Conservation (phyloP, 2,888 invertebrate species). For the Neoaliturus tenellus region DNA sequence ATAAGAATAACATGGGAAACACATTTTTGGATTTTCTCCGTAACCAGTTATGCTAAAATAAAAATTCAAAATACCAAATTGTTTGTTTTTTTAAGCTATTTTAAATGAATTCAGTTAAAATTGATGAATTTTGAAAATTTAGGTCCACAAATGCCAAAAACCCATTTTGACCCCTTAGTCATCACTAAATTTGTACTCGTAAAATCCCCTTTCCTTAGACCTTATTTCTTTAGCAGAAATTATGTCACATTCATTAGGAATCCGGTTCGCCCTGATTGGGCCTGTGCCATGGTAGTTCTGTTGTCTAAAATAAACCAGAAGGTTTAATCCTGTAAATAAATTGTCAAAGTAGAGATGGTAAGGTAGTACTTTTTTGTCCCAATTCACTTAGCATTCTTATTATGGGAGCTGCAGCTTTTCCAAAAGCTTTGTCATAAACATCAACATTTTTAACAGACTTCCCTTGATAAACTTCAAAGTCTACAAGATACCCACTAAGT, state of each 20-base stretch:
- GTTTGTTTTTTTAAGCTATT: too few species aligned
- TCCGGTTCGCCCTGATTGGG: constrained; percentile 65
- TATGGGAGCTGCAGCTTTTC: constrained; percentile 65
- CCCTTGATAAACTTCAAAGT: constrained; percentile 68
- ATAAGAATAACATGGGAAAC: too few species aligned
- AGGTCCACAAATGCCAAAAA: too few species aligned
- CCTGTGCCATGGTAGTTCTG: constrained; percentile 65
- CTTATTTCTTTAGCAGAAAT: not conserved
- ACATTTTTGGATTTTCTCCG: too few species aligned
- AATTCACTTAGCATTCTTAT: constrained; percentile 62
- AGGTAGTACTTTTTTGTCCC: constrained; percentile 60
- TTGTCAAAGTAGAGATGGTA: constrained; percentile 66
- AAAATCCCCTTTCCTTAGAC: constrained; percentile 37
- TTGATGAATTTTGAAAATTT: too few species aligned
- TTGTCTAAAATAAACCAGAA: constrained; percentile 62
- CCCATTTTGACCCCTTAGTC: too few species aligned
- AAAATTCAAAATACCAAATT: too few species aligned
- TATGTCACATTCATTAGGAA: too few species aligned
- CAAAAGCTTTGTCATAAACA: constrained; percentile 63
- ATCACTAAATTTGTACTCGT: not conserved
- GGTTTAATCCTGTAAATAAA: constrained; percentile 64
- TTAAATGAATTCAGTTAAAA: too few species aligned
- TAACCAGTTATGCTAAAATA: too few species aligned
- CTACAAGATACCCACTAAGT: constrained; percentile 18
- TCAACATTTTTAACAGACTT: too few species aligned